Evolutionary conservation across 1,140 invertebrate species (phyloP), one percentile per base, ranked within the genome.

Genomic region (Lasioglossum baleicum): DNA sequence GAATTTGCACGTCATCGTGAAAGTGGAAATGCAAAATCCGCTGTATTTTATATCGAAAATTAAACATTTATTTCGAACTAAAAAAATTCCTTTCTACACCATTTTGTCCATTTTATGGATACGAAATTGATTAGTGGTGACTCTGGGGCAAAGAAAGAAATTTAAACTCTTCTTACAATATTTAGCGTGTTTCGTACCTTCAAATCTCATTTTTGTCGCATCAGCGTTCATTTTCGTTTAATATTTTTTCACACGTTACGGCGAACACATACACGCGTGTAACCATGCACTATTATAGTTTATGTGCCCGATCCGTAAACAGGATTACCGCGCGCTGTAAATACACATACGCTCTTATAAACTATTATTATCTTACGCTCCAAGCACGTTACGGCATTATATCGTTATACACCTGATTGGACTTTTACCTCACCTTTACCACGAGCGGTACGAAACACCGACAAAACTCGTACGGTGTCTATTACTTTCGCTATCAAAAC

Each of bases 1-100:
- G 75, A 72, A 78, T 78, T 78, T 72, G 69, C 75, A 72, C 72
- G 72, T 60, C 69, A 78, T 69, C 68, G 69, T 72, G 68, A 64
- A 72, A 72, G 60, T 72, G 26, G 26, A 26, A 26, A 26, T 26
- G 26, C n/a, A 26, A 26, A 26, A 26, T 26, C 1, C 26, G 0
- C 26, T 26, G 26, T 26, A 26, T 26, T 26, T 26, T 26, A 26
- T 0, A 26, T 26, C 26, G 26, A 26, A 26, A 26, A 26, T 26
- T 26, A 26, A 26, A 26, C 26, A 26, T 26, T 26, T 26, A 26
- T 26, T 26, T 1, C 26, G 26, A 26, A 0, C 26, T 26, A 26
- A 1, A 26, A 26, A 26, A 26, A 26, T 26, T 26, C 26, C 26
- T 26, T 26, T 26, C 26, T 1, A 26, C 1, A 26, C 26, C 26